These are phyloP conservation scores for Emydocephalus ijimae DNA, from an alignment of 2,113 vertebrate genomes.

Conservation along the genomic window DNA sequence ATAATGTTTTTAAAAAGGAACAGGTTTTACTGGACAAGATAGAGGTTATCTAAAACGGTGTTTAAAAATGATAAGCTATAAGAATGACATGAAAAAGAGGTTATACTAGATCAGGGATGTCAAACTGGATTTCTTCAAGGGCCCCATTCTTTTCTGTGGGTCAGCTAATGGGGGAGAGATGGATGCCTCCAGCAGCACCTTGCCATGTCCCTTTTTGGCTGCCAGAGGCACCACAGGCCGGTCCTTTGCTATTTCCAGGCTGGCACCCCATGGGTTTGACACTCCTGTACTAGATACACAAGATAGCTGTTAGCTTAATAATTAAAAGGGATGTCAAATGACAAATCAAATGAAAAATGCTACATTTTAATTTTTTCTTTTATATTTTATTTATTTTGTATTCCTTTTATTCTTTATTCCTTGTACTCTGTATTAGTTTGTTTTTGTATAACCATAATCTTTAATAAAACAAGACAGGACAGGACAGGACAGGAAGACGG, in stretches of 20 bases:
- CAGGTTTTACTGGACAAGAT: not conserved
- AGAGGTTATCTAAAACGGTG: not conserved
- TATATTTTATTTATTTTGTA: too few species aligned
- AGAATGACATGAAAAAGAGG: not conserved
- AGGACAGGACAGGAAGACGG: not conserved
- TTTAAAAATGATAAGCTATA: not conserved
- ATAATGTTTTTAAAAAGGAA: not conserved
- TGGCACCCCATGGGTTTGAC: too few species aligned
- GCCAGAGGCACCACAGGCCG: too few species aligned
- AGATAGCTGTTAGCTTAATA: not conserved
- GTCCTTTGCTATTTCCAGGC: too few species aligned
- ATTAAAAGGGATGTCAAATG: not conserved
- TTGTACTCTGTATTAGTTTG: too few species aligned
- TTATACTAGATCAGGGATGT: not conserved
- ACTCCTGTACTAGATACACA: not conserved
- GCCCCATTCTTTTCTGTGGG: too few species aligned
- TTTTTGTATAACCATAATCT: not conserved
- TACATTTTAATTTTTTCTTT: too few species aligned
- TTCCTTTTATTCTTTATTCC: too few species aligned
- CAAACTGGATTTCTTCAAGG: too few species aligned
- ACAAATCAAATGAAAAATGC: not conserved
- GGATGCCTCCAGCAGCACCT: too few species aligned
- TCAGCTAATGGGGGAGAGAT: too few species aligned
- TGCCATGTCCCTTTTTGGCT: too few species aligned
- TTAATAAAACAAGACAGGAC: not conserved